Evolutionary conservation across 2,797 vertebrate genomes (phyloP).

Genomic region (Orientallactaga sibirica): DNA sequence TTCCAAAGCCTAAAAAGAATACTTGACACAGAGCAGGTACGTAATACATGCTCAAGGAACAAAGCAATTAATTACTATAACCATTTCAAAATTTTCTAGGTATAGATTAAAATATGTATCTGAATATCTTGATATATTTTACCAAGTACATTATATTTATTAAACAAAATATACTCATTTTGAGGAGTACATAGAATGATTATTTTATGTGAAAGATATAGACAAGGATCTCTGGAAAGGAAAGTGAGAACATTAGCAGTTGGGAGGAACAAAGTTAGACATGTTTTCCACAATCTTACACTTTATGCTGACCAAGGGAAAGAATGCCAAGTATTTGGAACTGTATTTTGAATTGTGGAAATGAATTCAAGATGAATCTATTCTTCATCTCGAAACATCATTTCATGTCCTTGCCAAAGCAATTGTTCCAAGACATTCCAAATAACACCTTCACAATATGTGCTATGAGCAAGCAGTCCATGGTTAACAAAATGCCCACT

Average conservation of each 20-base stretch:
- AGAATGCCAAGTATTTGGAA: neutral
- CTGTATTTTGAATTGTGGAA: conserved; percentile 28
- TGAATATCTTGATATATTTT: neutral
- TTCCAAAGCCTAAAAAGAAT: neutral
- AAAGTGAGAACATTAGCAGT: neutral
- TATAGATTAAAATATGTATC: neutral
- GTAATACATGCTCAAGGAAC: neutral
- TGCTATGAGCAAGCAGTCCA: neutral
- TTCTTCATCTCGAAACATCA: conserved; percentile 33
- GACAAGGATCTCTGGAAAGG: neutral
- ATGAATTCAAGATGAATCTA: conserved; percentile 32
- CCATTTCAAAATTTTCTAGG: neutral
- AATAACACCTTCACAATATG: conserved; percentile 37
- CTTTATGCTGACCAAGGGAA: conserved; percentile 6
- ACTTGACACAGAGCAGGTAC: neutral
- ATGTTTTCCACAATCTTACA: neutral
- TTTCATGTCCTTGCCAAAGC: neutral
- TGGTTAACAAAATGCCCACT: conserved; percentile 15
- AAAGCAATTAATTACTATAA: neutral
- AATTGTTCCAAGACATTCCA: conserved; percentile 37
- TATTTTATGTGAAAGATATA: neutral
- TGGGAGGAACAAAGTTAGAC: neutral
- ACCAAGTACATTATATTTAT: neutral
- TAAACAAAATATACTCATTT: neutral
- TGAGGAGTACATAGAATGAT: neutral